Conservation (phyloP, 2,888 invertebrate genomes). For the Lamellibrachia satsuma region DNA sequence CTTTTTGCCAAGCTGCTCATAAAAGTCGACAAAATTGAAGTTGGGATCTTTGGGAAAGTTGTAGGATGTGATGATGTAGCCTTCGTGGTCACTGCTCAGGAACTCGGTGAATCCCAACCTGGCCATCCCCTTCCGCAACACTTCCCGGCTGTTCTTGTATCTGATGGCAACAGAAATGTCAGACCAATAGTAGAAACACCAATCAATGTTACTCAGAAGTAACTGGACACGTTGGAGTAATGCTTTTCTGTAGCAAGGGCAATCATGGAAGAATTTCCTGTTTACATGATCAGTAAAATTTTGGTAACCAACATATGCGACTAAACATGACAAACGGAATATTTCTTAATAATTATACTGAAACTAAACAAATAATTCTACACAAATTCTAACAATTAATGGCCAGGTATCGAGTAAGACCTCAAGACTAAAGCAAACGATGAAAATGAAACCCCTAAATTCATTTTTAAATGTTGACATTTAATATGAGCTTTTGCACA, state of each 20-base stretch:
- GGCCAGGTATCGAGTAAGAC: background rate
- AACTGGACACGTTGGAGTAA: background rate
- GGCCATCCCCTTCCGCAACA: slow-evolving; percentile 65
- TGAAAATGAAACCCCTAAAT: background rate
- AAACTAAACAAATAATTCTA: background rate
- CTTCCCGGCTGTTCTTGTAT: slow-evolving; percentile 62
- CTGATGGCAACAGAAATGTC: slow-evolving; percentile 43
- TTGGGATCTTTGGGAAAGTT: slow-evolving; percentile 64
- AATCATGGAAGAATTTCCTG: background rate
- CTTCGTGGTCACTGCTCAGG: slow-evolving; percentile 53
- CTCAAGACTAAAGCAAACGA: background rate
- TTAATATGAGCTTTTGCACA: background rate
- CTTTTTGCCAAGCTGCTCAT: slow-evolving; percentile 63
- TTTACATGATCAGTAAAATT: background rate
- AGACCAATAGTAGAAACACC: background rate
- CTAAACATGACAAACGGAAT: background rate
- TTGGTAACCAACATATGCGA: background rate
- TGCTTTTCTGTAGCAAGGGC: background rate
- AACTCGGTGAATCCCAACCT: slow-evolving; percentile 65
- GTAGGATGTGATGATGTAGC: slow-evolving; percentile 68
- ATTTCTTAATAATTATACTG: background rate
- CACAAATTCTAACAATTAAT: background rate
- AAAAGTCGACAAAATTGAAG: slow-evolving; percentile 66
- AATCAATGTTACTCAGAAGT: background rate
- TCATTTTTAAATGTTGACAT: background rate